Base-by-base conservation (phyloP, 2,888 invertebrate species). In the Amblyjoppa proteus region DNA sequence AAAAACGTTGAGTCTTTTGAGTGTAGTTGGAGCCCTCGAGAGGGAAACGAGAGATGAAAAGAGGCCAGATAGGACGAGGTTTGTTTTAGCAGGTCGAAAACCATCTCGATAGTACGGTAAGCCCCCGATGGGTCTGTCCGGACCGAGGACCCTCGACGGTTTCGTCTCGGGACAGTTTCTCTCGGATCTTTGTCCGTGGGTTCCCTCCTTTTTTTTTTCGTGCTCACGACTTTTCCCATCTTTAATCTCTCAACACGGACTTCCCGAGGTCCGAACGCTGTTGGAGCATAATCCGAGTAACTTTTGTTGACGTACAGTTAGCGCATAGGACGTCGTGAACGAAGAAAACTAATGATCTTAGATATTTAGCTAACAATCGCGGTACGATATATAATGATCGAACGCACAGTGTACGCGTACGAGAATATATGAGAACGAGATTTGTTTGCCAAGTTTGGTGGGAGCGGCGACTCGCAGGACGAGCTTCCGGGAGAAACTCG, bases 1-100 rank as follows among this genome's bases (percentile, higher is more conserved):
- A 58, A 78, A 20, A 5, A 11, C 45, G 58, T 41, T 7, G 58
- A 53, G 25, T 11, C 66, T 61, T 56, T 61, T 61, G 25, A 74
- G 41, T 56, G 56, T 25, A 13, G 45, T 11, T 51, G 38, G 56
- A 51, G 45, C 7, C 16, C 28, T 25, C 28, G 69, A 71, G 53
- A 34, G 31, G 13, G 28, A 51, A 34, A 31, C 53, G 49, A 74
- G 66, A 74, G 70, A 78, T 68, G 64, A 69, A 82, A 84, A 77
- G 88, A 84, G 77, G 83, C 78, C 38, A 90, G 89, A 90, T 90
- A 90, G 89, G 87, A 75, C 73, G 86, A 69, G 87, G 89, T 90
- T 91, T 91, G 88, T 89, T 89, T 91, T 88, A 90, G 88, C 91
- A 92, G 91, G 91, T 91, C 90, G 89, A 88, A 91, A 91, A 89